Percentiles rank a stretch among this genome's conserved stretches.
phyloP scores from a whole-genome alignment of 2,888 invertebrate genomes.

The Ceramica pisi region DNA sequence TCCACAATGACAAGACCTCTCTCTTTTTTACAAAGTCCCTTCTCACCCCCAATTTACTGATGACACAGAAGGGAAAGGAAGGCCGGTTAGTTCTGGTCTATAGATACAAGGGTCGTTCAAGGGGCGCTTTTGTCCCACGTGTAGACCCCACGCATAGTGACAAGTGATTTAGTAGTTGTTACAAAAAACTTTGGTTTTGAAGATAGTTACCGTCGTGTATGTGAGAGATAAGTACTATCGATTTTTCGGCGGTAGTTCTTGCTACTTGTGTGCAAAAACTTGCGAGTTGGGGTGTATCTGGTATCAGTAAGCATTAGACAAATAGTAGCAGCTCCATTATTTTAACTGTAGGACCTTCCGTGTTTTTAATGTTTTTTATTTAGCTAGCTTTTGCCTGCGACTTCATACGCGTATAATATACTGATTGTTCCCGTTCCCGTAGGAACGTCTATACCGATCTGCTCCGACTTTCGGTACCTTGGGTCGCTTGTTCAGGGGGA shows the following conservation, averaged over 20 bases:
- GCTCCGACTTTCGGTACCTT: too few relatives aligned
- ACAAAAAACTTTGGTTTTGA: constrained; percentile 74
- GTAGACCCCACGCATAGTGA: constrained; percentile 88
- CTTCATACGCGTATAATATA: too few relatives aligned
- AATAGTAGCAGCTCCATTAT: neutral
- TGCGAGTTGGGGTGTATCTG: neutral
- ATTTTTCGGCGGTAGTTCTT: constrained; percentile 48
- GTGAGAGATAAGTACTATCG: constrained; percentile 63
- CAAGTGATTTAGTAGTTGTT: constrained; percentile 87
- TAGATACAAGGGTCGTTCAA: constrained; percentile 73
- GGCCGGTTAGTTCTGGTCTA: constrained; percentile 66
- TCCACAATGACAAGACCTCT: constrained; percentile 71
- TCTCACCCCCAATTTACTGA: constrained; percentile 50
- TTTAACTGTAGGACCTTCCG: too few relatives aligned
- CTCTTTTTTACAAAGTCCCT: constrained; percentile 25
- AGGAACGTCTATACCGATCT: too few relatives aligned
- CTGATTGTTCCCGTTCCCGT: too few relatives aligned
- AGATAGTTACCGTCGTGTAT: constrained; percentile 51
- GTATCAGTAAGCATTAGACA: too few relatives aligned
- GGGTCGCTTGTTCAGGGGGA: too few relatives aligned
- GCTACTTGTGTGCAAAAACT: constrained; percentile 39
- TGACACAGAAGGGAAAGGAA: constrained; percentile 52
- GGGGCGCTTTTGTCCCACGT: constrained; percentile 83
- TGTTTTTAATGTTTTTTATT: too few relatives aligned
- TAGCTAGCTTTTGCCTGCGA: too few relatives aligned